These are phyloP conservation scores for Trichonephila clavata DNA, from an alignment of 1,140 invertebrate species.

Conservation along the genomic window DNA sequence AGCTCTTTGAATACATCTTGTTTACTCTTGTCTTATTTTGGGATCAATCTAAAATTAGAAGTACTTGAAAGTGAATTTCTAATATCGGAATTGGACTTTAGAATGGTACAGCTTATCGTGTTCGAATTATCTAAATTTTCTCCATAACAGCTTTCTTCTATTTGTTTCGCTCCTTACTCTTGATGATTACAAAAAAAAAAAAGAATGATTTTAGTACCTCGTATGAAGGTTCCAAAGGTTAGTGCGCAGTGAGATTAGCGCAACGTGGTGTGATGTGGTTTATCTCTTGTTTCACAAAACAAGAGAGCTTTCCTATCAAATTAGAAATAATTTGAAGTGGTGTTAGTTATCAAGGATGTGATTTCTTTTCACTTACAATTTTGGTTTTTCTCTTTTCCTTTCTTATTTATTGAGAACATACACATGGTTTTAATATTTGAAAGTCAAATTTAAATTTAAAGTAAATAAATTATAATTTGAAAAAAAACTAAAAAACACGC, in stretches of 20 bases:
- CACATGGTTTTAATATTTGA: too few species aligned
- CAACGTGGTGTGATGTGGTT: constrained; percentile 48
- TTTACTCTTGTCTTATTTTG: not conserved
- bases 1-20: not conserved
- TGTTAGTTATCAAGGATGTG: not conserved
- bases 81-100: constrained; percentile 43
- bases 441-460: too few species aligned
- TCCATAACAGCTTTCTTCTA: not conserved
- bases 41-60: constrained; percentile 35
- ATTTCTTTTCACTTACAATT: too few species aligned
- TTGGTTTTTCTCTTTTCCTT: too few species aligned
- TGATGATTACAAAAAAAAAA: not conserved
- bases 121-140: not conserved
- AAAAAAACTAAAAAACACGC: too few species aligned
- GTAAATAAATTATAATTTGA: too few species aligned
- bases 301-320: constrained; percentile 6
- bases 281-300: constrained; percentile 16
- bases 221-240: constrained; percentile 50
- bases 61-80: constrained; percentile 19
- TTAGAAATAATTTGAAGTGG: constrained; percentile 18
- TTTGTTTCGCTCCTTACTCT: constrained; percentile 19
- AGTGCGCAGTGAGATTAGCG: constrained; percentile 10
- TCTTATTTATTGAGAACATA: too few species aligned
- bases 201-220: not conserved
- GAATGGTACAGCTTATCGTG: not conserved